These are phyloP conservation scores for Magallana nippona DNA, from an alignment of 2,888 invertebrate genomes.

Conservation along the genomic window DNA sequence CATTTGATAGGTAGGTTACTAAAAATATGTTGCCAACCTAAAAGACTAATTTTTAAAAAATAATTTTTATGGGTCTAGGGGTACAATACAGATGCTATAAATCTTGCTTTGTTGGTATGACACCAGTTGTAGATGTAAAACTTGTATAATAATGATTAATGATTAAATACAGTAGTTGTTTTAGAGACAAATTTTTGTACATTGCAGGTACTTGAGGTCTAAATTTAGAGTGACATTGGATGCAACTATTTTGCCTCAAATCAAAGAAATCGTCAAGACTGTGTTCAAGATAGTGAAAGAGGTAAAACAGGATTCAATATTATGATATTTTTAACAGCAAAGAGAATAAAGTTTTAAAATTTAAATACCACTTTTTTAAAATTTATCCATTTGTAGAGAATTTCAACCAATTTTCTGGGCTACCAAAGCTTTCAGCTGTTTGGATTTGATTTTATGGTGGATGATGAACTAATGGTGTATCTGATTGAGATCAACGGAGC, in stretches of 20 bases:
- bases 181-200: neutral
- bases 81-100: too few relatives aligned
- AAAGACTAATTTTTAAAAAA: too few relatives aligned
- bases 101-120: too few relatives aligned
- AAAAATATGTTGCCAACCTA: too few relatives aligned
- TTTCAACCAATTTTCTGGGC: slow-evolving; percentile 62
- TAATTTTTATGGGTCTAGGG: too few relatives aligned
- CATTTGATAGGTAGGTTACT: slow-evolving; percentile 64
- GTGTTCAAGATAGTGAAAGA: slow-evolving; percentile 64
- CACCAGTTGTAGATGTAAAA: too few relatives aligned
- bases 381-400: slow-evolving; percentile 56
- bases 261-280: slow-evolving; percentile 62
- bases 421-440: slow-evolving; percentile 72
- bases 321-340: neutral
- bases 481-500: slow-evolving; percentile 73
- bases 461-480: slow-evolving; percentile 67
- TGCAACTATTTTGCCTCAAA: slow-evolving; percentile 61
- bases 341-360: neutral
- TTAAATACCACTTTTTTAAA: too few relatives aligned
- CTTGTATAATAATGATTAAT: too few relatives aligned
- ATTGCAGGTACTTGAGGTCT: slow-evolving; percentile 59
- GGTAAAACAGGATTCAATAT: slow-evolving; percentile 48
- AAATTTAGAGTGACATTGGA: slow-evolving; percentile 58
- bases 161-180: too few relatives aligned
- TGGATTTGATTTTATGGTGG: slow-evolving; percentile 73